These are phyloP conservation scores for Diogma glabrata DNA, from an alignment of 2,888 invertebrate genomes.

Conservation along the genomic window DNA sequence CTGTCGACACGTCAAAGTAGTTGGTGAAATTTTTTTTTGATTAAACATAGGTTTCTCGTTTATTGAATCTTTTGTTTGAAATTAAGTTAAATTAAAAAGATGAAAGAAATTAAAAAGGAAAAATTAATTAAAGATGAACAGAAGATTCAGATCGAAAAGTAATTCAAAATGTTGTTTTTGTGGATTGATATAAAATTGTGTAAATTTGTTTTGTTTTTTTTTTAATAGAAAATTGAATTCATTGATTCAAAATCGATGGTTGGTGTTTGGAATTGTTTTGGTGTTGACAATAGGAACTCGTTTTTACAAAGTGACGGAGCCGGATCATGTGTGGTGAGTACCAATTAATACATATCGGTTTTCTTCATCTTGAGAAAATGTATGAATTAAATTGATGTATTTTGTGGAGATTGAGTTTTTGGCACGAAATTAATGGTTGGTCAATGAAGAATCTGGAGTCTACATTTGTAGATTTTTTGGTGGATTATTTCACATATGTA, in stretches of 20 bases:
- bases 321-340: conserved; percentile 84
- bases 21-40: too few relatives aligned
- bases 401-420: too few relatives aligned
- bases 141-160: neutral
- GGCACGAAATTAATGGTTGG: too few relatives aligned
- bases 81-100: neutral
- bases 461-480: too few relatives aligned
- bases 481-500: too few relatives aligned
- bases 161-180: neutral
- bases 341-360: too few relatives aligned
- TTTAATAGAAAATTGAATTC: neutral
- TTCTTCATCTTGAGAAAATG: too few relatives aligned
- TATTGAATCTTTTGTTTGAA: neutral
- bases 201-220: too few relatives aligned
- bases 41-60: conserved; percentile 9
- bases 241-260: conserved; percentile 45
- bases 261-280: conserved; percentile 51
- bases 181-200: neutral
- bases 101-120: conserved; percentile 6
- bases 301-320: conserved; percentile 81
- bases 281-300: conserved; percentile 60
- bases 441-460: too few relatives aligned
- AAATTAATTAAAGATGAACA: neutral
- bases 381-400: too few relatives aligned
- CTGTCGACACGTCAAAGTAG: neutral